Conservation (phyloP, 1,140 invertebrate species). For the Apis cerana region DNA sequence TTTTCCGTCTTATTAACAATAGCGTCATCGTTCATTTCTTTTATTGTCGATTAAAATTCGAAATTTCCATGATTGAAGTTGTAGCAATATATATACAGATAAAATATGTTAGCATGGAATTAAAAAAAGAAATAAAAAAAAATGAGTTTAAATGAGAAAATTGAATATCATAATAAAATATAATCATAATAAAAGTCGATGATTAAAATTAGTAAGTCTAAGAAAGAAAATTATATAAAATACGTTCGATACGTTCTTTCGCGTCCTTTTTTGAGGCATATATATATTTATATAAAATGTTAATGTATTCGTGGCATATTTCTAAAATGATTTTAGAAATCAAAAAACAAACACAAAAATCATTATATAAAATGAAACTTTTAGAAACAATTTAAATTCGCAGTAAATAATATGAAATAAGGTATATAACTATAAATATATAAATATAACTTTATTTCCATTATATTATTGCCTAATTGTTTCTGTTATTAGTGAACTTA, state of each 20-base stretch:
- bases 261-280: not conserved
- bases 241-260: not conserved
- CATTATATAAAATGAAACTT: too few relatives aligned
- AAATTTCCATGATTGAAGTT: not conserved
- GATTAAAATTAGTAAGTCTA: not conserved
- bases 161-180: not conserved
- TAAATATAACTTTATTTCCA: too few relatives aligned
- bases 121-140: not conserved
- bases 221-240: not conserved
- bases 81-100: not conserved
- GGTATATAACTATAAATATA: too few relatives aligned
- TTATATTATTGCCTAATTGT: too few relatives aligned
- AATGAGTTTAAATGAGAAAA: not conserved
- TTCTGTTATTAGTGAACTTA: too few relatives aligned
- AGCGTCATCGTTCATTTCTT: not conserved
- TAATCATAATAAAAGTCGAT: not conserved
- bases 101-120: not conserved
- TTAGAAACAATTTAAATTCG: too few relatives aligned
- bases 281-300: not conserved
- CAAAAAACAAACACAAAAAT: too few relatives aligned
- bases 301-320: too few relatives aligned
- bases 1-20: not conserved
- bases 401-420: too few relatives aligned
- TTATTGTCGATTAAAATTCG: constrained; percentile 35
- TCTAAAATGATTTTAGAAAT: too few relatives aligned